Conservation (phyloP, 2,113 vertebrate species). For the Zootoca vivipara region DNA sequence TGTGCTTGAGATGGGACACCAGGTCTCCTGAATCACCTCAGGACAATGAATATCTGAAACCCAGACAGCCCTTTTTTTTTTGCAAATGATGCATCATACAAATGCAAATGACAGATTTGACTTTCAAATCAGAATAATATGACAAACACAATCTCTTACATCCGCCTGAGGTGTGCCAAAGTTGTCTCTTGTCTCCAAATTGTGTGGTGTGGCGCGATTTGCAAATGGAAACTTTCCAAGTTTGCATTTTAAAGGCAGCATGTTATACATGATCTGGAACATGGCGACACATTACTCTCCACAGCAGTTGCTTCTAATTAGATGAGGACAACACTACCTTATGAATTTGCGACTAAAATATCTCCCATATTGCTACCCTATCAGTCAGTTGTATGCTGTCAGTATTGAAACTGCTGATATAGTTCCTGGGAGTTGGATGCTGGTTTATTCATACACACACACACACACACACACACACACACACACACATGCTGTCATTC, state of each 20-base stretch:
- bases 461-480: too few species aligned
- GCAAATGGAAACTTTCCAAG: constrained; percentile 5
- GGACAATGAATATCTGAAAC: constrained; percentile 36
- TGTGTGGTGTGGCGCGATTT: not conserved
- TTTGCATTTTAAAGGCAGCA: constrained; percentile 18
- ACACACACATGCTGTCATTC: not conserved
- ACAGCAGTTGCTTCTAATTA: not conserved
- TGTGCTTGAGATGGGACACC: constrained; percentile 14
- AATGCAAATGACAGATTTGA: constrained; percentile 47
- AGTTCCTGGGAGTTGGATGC: not conserved
- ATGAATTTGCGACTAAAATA: not conserved
- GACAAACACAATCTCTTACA: constrained; percentile 43
- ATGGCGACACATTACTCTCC: not conserved
- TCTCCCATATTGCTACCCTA: not conserved
- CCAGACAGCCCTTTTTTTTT: constrained; percentile 34
- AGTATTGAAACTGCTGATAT: not conserved
- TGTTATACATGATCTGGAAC: not conserved
- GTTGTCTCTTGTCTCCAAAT: not conserved
- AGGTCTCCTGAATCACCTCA: constrained; percentile 5
- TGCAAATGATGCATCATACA: constrained; percentile 16
- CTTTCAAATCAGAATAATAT: constrained; percentile 56
- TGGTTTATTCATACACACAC: not conserved
- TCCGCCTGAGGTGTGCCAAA: not conserved
- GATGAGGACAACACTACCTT: not conserved
- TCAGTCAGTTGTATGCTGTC: not conserved